Conservation (phyloP, 1,140 invertebrate genomes). For the Drosophila auraria region DNA sequence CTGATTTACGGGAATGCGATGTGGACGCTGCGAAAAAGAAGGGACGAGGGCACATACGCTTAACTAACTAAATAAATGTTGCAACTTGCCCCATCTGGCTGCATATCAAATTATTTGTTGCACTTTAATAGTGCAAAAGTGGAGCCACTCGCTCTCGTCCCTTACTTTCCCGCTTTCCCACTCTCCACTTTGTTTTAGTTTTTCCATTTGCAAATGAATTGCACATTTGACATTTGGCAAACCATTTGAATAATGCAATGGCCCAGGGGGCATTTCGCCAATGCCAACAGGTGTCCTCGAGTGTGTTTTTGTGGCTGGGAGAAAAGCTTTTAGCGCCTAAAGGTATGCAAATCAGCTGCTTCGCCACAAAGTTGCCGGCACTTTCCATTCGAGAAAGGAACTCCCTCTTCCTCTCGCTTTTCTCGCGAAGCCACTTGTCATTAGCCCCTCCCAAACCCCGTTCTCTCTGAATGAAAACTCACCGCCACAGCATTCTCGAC, state of each 20-base stretch:
- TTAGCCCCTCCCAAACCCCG: conserved; percentile 34
- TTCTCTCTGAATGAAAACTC: neutral
- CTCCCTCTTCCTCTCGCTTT: conserved; percentile 5
- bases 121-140: conserved; percentile 61
- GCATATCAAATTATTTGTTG: conserved; percentile 62
- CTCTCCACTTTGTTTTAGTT: conserved; percentile 16
- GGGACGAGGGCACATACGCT: conserved; percentile 45
- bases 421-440: conserved; percentile 55
- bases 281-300: conserved; percentile 50
- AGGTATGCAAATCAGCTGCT: conserved; percentile 67
- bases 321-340: conserved; percentile 76
- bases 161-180: neutral
- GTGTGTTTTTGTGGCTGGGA: conserved; percentile 27
- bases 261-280: conserved; percentile 8
- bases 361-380: conserved; percentile 49
- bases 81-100: conserved; percentile 41
- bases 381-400: conserved; percentile 28
- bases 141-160: conserved; percentile 4
- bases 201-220: conserved; percentile 46
- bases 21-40: conserved; percentile 4
- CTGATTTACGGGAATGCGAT: conserved; percentile 70
- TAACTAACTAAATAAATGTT: conserved; percentile 79
- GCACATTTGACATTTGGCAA: conserved; percentile 58
- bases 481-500: conserved; percentile 9
- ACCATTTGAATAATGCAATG: conserved; percentile 73